Evolutionary conservation across 2,797 vertebrate genomes (phyloP), one percentile per base, ranked within the genome.

Genomic region (Notolepis coatsorum): DNA sequence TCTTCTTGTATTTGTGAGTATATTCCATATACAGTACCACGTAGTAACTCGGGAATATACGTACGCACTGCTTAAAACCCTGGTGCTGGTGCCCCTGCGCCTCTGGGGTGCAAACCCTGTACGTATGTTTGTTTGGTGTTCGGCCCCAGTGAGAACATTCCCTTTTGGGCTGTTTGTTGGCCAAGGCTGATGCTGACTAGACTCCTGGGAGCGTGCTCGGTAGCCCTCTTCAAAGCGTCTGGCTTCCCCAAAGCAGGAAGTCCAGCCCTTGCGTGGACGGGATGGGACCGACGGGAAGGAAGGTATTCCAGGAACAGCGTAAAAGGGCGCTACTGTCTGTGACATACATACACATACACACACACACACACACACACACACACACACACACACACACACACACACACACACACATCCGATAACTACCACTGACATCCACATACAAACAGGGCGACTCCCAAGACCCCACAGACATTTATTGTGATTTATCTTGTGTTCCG

Each of bases 281-380:
- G 83, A 85, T 54, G 73, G 82, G 68, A 76, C 72, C 62, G 77
- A 74, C 83, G 84, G 85, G 87, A 89, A 89, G 92, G 92, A 93
- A 91, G 82, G 90, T 91, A 87, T 88, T 92, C 87, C 83, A 86
- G 61, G 88, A 92, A 91, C 82, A 90, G n/a, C 67, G 68, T 76
- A 81, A n/a, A n/a, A 86, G 13, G 35, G 61, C n/a, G 74, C 75
- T 78, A 79, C 81, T 73, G 71, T 82, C 69, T 60, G 49, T 35
- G 31, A 58, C 20, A 58, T 42, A 58, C 41, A 35, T 33, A 39
- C 46, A 66, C 17, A 43, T 39, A 68, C 33, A 47, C 72, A 52
- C 66, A 46, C 46, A 48, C 56, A 61, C 70, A 73, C 71, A 73
- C 57, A 63, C 27, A 84, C n/a, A 45, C 38, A 43, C 37, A 42